These are phyloP conservation scores for Adelphocoris suturalis DNA, from an alignment of 2,888 invertebrate genomes.

Conservation along the genomic window DNA sequence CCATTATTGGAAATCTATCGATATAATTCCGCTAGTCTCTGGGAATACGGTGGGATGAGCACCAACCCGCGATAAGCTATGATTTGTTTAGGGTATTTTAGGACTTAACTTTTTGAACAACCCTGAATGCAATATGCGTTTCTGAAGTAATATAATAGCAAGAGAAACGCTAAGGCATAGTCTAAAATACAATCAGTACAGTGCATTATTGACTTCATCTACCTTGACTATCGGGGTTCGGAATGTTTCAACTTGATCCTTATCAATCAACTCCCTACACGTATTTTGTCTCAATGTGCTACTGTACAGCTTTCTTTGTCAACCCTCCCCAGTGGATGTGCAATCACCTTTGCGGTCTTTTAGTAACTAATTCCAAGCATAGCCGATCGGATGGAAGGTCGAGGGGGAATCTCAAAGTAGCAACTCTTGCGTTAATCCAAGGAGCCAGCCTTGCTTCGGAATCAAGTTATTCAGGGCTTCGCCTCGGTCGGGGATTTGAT, in stretches of 20 bases:
- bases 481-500: slow-evolving; percentile 70
- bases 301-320: neutral
- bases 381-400: slow-evolving; percentile 3
- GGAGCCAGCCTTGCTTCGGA: slow-evolving; percentile 43
- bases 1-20: too few species aligned
- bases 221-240: too few species aligned
- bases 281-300: neutral
- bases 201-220: too few species aligned
- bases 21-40: too few species aligned
- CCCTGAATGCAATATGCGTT: too few species aligned
- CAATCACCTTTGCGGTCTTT: slow-evolving; percentile 35
- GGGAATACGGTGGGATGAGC: too few species aligned
- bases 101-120: too few species aligned
- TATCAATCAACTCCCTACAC: neutral
- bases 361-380: slow-evolving; percentile 53
- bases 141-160: too few species aligned
- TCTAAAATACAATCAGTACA: too few species aligned
- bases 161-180: too few species aligned
- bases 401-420: slow-evolving; percentile 73
- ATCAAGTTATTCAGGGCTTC: slow-evolving; percentile 67
- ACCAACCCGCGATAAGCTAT: too few species aligned
- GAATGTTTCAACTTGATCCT: neutral
- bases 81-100: too few species aligned
- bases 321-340: neutral
- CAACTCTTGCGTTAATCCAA: slow-evolving; percentile 75